Evolutionary conservation across 1,140 invertebrate species (phyloP).

Genomic region (Armadillidium nasatum): DNA sequence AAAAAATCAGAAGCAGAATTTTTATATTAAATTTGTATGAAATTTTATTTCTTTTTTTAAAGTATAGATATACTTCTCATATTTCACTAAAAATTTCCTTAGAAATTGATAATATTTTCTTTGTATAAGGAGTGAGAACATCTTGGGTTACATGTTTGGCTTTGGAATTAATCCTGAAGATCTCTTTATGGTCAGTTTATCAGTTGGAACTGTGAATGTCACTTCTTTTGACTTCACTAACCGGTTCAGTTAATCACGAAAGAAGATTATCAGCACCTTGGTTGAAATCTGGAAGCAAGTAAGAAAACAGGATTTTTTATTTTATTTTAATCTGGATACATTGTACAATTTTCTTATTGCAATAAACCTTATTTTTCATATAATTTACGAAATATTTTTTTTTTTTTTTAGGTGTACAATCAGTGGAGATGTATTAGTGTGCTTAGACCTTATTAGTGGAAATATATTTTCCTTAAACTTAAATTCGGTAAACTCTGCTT

Average conservation of each 20-base stretch:
- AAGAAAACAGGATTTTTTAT: not conserved
- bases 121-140: not conserved
- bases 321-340: too few species aligned
- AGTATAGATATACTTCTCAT: too few species aligned
- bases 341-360: too few species aligned
- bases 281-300: slow-evolving; percentile 29
- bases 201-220: slow-evolving; percentile 22
- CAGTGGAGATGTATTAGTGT: slow-evolving; percentile 29
- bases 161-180: not conserved
- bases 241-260: slow-evolving; percentile 30
- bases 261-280: slow-evolving; percentile 27
- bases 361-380: too few species aligned
- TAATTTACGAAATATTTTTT: not conserved
- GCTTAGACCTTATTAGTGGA: slow-evolving; percentile 32
- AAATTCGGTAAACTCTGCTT: slow-evolving; percentile 23
- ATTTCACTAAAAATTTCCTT: too few species aligned
- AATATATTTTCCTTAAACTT: slow-evolving; percentile 28
- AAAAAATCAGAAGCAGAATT: too few species aligned
- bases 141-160: not conserved
- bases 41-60: too few species aligned
- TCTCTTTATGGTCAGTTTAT: slow-evolving; percentile 17
- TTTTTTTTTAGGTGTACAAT: slow-evolving; percentile 21
- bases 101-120: too few species aligned
- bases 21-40: too few species aligned
- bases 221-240: slow-evolving; percentile 29